Evolutionary conservation across 1,140 invertebrate species (phyloP).

Genomic region (Aphis craccivora): DNA sequence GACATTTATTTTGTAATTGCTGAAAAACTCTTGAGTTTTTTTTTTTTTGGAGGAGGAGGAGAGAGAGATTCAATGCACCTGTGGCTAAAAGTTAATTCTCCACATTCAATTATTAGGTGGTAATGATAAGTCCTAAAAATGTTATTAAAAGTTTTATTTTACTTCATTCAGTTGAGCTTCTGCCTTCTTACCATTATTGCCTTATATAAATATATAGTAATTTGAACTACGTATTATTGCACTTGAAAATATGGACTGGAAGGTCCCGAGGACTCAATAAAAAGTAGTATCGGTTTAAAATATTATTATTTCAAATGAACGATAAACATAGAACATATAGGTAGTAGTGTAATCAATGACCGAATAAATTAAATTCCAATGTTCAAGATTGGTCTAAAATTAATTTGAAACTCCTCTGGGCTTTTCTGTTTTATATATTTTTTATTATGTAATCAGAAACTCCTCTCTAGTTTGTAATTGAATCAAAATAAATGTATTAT

Average conservation of each 20-base stretch:
- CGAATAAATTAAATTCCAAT: constrained; percentile 14
- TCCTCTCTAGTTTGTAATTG: not conserved
- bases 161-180: not conserved
- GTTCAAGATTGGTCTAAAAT: constrained; percentile 14
- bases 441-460: not conserved
- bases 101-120: not conserved
- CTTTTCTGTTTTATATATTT: not conserved
- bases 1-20: not conserved
- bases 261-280: not conserved
- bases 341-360: not conserved
- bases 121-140: constrained; percentile 7
- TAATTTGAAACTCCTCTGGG: not conserved
- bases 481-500: not conserved
- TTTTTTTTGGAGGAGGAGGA: not conserved
- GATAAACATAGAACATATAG: not conserved
- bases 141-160: not conserved
- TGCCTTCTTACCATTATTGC: not conserved
- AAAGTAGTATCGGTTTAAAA: not conserved
- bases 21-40: not conserved
- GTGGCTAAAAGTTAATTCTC: not conserved
- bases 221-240: not conserved
- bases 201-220: not conserved
- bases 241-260: not conserved
- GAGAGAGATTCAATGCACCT: not conserved
- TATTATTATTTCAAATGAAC: not conserved